Evolutionary conservation across 2,888 invertebrate species (phyloP).

Genomic region (Hermaeophaga mercurialis): DNA sequence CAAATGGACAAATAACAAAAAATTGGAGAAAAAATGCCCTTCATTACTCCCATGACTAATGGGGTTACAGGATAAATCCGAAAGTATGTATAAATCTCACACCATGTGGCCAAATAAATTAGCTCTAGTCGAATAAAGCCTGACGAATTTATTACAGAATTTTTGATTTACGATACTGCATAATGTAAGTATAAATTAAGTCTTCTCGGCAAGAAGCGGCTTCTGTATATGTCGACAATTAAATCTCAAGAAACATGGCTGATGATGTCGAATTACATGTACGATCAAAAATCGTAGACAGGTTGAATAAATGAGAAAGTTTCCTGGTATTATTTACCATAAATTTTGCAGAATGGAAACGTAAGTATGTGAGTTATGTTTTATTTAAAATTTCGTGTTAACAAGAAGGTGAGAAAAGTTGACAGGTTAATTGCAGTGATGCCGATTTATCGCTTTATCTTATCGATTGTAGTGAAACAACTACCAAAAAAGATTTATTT

Average conservation of each 20-base stretch:
- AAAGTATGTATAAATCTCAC: neutral
- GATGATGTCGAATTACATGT: conserved; percentile 2
- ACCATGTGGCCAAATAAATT: neutral
- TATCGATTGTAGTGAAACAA: too few species aligned
- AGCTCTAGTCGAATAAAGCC: neutral
- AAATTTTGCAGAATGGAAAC: neutral
- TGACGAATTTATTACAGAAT: neutral
- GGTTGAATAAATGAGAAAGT: conserved; percentile 11
- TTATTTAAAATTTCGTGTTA: neutral
- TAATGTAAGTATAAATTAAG: conserved; percentile 1
- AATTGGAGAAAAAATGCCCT: too few species aligned
- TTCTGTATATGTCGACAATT: conserved; percentile 7
- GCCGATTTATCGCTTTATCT: too few species aligned
- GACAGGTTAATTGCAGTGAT: too few species aligned
- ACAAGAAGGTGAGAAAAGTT: too few species aligned
- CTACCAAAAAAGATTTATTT: too few species aligned
- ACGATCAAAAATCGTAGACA: conserved; percentile 9
- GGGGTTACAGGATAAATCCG: too few species aligned
- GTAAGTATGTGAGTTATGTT: neutral
- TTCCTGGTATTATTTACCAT: neutral
- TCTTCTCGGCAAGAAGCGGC: neutral
- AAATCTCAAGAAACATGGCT: conserved; percentile 4
- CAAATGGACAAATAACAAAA: too few species aligned
- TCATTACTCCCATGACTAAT: too few species aligned
- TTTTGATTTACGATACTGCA: neutral